These are phyloP conservation scores for Himantopus leucocephalus DNA, from an alignment of 2,113 vertebrate genomes.

Conservation along the genomic window DNA sequence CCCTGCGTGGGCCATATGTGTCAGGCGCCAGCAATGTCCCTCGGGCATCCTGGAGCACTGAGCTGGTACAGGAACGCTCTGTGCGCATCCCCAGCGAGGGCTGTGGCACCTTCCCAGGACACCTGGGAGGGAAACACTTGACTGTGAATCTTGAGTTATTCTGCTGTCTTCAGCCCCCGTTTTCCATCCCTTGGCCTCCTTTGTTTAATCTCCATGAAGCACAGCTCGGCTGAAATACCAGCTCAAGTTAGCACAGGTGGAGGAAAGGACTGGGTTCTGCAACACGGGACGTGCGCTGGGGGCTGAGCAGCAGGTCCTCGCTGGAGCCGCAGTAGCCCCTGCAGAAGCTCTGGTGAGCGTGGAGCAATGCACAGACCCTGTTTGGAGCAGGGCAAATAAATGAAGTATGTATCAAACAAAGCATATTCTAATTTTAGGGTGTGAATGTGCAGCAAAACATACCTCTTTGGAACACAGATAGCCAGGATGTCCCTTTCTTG, in stretches of 20 bases:
- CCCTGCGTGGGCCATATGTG: not conserved
- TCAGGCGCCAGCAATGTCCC: not conserved
- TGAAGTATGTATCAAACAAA: not conserved
- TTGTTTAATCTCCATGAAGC: not conserved
- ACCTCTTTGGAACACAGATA: not conserved
- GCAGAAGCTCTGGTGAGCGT: not conserved
- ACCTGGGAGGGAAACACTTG: not conserved
- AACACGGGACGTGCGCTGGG: not conserved
- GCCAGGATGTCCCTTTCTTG: not conserved
- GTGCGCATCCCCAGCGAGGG: not conserved
- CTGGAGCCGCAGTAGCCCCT: not conserved
- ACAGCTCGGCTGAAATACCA: not conserved
- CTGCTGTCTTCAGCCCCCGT: not conserved
- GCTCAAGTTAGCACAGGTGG: not conserved
- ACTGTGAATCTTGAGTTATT: not conserved
- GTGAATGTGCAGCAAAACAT: not conserved
- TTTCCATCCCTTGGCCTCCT: not conserved
- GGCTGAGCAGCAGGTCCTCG: not conserved
- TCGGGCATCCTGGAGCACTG: not conserved
- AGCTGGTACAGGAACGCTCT: accelerated
- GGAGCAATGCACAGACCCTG: not conserved
- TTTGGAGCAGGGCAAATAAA: not conserved
- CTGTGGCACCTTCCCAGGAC: not conserved
- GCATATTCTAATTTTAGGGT: not conserved
- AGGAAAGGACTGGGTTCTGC: not conserved